Evolutionary conservation across 2,797 vertebrate species (phyloP).

Genomic region (Trematomus bernacchii): DNA sequence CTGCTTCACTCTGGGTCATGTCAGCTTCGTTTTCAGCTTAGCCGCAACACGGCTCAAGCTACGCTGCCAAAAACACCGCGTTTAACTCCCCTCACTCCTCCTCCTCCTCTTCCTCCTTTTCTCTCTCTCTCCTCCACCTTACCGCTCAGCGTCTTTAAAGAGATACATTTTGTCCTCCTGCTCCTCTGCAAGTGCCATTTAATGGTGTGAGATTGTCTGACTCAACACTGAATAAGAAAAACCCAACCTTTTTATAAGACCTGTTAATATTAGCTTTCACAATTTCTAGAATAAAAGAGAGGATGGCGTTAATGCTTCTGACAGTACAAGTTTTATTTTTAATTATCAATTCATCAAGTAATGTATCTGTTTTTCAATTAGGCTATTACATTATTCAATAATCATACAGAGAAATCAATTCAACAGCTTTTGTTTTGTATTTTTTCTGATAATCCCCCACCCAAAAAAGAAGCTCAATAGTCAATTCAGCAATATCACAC

Average conservation of each 20-base stretch:
- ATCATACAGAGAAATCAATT: background rate
- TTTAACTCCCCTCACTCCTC: slow-evolving; percentile 47
- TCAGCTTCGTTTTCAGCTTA: slow-evolving; percentile 83
- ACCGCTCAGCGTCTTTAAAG: slow-evolving; percentile 23
- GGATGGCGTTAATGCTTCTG: too few relatives aligned
- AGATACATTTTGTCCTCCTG: slow-evolving; percentile 11
- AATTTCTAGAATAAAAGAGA: too few relatives aligned
- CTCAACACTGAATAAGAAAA: background rate
- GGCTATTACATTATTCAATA: background rate
- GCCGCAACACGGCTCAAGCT: slow-evolving; percentile 77
- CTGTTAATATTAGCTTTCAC: too few relatives aligned
- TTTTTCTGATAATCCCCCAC: too few relatives aligned
- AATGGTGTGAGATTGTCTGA: slow-evolving; percentile 9
- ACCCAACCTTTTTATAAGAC: too few relatives aligned
- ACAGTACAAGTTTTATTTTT: background rate
- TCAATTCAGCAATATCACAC: too few relatives aligned
- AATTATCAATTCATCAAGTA: background rate
- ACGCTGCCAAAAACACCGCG: slow-evolving; percentile 70
- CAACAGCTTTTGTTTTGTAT: background rate
- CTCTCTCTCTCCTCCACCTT: background rate
- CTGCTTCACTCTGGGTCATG: slow-evolving; percentile 85
- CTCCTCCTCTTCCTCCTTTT: background rate
- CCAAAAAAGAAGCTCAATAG: too few relatives aligned
- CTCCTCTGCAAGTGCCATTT: background rate
- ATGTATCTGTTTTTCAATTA: background rate